Evolutionary conservation across 1,140 invertebrate genomes (phyloP), one percentile per base, ranked within the genome.

Genomic region (Pogonognathellus flavescens): DNA sequence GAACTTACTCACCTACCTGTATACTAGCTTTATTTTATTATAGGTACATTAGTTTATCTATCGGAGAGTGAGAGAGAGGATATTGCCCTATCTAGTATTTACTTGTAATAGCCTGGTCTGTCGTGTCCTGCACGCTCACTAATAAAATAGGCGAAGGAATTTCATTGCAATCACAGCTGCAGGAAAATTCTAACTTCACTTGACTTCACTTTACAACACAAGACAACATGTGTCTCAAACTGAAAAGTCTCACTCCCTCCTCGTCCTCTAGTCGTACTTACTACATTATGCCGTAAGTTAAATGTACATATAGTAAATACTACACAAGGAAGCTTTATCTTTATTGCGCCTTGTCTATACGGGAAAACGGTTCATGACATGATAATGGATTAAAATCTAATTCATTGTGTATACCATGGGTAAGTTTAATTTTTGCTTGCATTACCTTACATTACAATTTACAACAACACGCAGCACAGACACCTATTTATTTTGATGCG

Each of bases 321-420:
- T 66, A 25, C 22, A 66, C 62, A 66, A 76, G 31, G 70, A 49
- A 76, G 70, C 70, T 13, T 49, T 72, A 72, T 72, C 66, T 72
- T 72, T 66, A 66, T 66, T 66, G 11, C 25, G 25, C 25, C 20
- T 25, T 20, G 41, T 18, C 70, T 76, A n/a, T 49, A 50, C 41
- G 7, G 16, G 14, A 76, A 76, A 76, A 76, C 70, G 70, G 70
- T 76, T 76, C 70, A 76, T 76, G 70, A 76, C 70, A 50, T 76
- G 70, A 76, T 76, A 76, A 76, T 76, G 70, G 70, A 76, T 76
- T 76, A 76, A 76, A 76, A 76, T 76, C 70, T 49, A 76, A 76
- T 14, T 76, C 70, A 76, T 50, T 25, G 11, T 57, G n/a, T 57
- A 41, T 25, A 14, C 10, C 62, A 66, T 66, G 62, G 31, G 31